Conservation (phyloP, 2,113 vertebrate genomes). For the Limanda limanda region DNA sequence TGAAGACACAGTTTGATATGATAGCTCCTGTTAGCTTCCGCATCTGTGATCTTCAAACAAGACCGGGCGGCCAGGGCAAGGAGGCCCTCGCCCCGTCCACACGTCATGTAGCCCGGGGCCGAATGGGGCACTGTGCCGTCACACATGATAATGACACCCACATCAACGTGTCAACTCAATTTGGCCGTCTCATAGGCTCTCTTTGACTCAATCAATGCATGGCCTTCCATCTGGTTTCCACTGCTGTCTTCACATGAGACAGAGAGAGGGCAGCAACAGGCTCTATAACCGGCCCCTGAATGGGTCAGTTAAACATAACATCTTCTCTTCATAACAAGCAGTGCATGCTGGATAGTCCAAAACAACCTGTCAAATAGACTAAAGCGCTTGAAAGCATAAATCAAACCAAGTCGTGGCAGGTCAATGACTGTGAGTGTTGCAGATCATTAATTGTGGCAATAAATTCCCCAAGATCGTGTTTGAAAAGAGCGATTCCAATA, state of each 20-base stretch:
- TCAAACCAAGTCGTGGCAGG: conserved; percentile 29
- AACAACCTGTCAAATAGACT: conserved; percentile 3
- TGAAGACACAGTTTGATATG: conserved; percentile 32
- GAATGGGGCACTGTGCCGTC: conserved; percentile 60
- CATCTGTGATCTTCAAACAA: conserved; percentile 53
- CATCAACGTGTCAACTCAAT: conserved; percentile 79
- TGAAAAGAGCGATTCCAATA: conserved; percentile 31
- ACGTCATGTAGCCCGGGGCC: conserved; percentile 47
- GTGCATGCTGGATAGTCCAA: not conserved
- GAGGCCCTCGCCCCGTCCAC: conserved; percentile 36
- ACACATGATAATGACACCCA: conserved; percentile 76
- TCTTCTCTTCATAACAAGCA: conserved; percentile 9
- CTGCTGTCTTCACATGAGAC: conserved; percentile 63
- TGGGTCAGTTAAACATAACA: conserved; percentile 9
- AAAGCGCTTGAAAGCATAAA: conserved; percentile 25
- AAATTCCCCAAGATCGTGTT: conserved; percentile 36
- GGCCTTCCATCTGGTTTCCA: conserved; percentile 71
- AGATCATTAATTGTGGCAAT: conserved; percentile 36
- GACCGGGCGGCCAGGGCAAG: conserved; percentile 17
- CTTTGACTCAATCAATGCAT: conserved; percentile 74
- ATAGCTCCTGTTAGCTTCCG: conserved; percentile 46
- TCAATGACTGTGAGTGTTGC: conserved; percentile 27
- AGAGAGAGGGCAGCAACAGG: conserved; percentile 30
- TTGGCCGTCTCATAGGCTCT: conserved; percentile 64
- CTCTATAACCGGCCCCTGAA: conserved; percentile 3